Evolutionary conservation across 2,113 vertebrate species (phyloP), one percentile per base, ranked within the genome.

Genomic region (Melanerpes aurifrons): DNA sequence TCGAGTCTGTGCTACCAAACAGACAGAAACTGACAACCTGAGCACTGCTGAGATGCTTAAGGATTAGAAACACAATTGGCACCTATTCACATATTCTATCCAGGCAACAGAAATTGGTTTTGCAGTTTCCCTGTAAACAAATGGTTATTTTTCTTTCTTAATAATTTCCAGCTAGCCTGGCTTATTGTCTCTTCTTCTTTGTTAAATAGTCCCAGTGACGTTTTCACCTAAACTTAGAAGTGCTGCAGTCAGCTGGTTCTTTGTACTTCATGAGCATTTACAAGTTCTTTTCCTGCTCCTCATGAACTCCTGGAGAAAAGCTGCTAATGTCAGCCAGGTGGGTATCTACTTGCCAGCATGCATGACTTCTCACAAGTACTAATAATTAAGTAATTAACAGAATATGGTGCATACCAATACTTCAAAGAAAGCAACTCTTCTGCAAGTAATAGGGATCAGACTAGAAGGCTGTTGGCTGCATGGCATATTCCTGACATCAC

Each of bases 211-310:
- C 19, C 47, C 19, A 81, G 32, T 57, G 61, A 37, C n/a, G 19
- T 90, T 88, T 90, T 77, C 71, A 71, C 61, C 64, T 83, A 43
- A 70, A 32, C 7, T 47, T 64, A 90, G 80, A 89, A 95, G 63
- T 56, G 20, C 47, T 7, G 4, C 35, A 40, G 18, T 83, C 57
- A 48, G 56, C 15, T 74, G 24, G 15, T 83, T 90, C 73, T 87
- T 93, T 50, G 56, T 73, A 15, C 74, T 91, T 59, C 0, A 0
- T 18, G 16, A 61, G 31, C 1, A 0, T 80, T 87, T 74, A 53
- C 18, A 74, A 59, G 43, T 3, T 37, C 14, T 15, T 68, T 93
- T 80, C 37, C 14, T 64, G 31, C 57, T 78, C 48, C n/a, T 64
- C n/a, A 13, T 70, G 28, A 67, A 70, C 29, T 70, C 9, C 1